Evolutionary conservation across 1,140 invertebrate genomes (phyloP).

Genomic region (Bombus huntii): DNA sequence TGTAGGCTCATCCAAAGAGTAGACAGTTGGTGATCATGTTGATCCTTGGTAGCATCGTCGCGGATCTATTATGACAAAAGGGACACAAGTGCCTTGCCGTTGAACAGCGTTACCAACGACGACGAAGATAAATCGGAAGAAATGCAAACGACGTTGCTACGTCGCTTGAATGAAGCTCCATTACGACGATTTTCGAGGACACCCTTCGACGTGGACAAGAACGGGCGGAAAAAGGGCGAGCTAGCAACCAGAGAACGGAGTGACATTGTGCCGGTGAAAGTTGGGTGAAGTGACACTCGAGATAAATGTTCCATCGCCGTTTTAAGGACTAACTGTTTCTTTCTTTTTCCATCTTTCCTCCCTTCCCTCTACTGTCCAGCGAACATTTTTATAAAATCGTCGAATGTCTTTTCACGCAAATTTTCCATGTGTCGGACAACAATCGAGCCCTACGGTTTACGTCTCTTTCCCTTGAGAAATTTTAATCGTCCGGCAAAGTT

Average conservation of each 20-base stretch:
- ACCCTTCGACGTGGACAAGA: slow-evolving; percentile 43
- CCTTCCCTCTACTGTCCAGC: neutral
- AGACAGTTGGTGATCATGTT: slow-evolving; percentile 17
- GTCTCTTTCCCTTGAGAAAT: slow-evolving; percentile 16
- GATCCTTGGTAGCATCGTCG: slow-evolving; percentile 33
- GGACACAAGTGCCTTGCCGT: slow-evolving; percentile 27
- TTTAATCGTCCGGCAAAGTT: neutral
- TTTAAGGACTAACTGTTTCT: slow-evolving; percentile 25
- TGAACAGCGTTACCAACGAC: slow-evolving; percentile 21
- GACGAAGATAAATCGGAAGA: slow-evolving; percentile 66
- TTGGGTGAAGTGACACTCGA: slow-evolving; percentile 72
- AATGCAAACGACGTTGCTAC: slow-evolving; percentile 65
- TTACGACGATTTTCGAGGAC: slow-evolving; percentile 58
- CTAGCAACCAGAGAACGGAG: slow-evolving; percentile 45
- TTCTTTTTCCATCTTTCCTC: neutral
- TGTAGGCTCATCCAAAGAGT: too few relatives aligned
- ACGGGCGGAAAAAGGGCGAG: slow-evolving; percentile 23
- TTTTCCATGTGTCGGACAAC: slow-evolving; percentile 27
- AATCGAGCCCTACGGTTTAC: neutral
- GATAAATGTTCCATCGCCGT: slow-evolving; percentile 74
- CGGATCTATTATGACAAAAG: slow-evolving; percentile 47
- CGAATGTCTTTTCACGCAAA: slow-evolving; percentile 55
- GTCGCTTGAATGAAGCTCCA: slow-evolving; percentile 56
- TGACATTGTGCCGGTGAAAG: slow-evolving; percentile 72
- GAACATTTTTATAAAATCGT: slow-evolving; percentile 1